These are phyloP conservation scores for Tetragonula clypearis DNA, from an alignment of 1,140 invertebrate species.

Conservation along the genomic window DNA sequence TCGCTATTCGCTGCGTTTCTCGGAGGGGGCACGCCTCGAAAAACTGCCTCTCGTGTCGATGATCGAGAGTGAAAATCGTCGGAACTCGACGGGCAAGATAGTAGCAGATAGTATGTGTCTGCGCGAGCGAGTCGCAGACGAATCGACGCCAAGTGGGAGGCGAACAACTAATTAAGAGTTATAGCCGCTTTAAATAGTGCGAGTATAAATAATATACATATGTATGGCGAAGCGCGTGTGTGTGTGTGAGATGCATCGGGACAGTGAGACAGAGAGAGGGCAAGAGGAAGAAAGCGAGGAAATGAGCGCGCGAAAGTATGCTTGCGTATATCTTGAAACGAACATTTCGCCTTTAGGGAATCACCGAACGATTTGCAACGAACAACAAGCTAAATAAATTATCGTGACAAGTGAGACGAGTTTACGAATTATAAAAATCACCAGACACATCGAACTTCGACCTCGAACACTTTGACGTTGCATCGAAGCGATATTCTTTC, in stretches of 20 bases:
- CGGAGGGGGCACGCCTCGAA: neutral
- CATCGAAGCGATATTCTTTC: neutral
- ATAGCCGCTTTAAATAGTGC: constrained; percentile 58
- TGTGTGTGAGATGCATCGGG: neutral
- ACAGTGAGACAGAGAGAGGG: neutral
- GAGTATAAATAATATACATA: constrained; percentile 29
- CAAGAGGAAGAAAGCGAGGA: neutral
- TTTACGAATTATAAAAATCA: constrained; percentile 24
- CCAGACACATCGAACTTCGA: constrained; percentile 53
- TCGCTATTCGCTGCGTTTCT: neutral
- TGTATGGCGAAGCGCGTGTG: constrained; percentile 13
- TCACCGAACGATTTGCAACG: constrained; percentile 59
- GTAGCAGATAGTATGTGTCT: neutral
- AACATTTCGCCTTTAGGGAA: constrained; percentile 46
- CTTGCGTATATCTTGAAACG: constrained; percentile 14
- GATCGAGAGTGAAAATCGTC: neutral
- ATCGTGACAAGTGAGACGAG: constrained; percentile 19
- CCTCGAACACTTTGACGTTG: neutral
- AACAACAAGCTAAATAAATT: constrained; percentile 57
- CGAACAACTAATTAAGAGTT: constrained; percentile 57
- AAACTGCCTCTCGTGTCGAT: neutral
- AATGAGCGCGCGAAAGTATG: neutral
- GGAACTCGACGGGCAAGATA: neutral
- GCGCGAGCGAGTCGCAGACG: neutral
- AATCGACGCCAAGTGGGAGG: constrained; percentile 22